phyloP scores from a whole-genome alignment of 2,888 invertebrate genomes.

The Oasisia sp. region DNA sequence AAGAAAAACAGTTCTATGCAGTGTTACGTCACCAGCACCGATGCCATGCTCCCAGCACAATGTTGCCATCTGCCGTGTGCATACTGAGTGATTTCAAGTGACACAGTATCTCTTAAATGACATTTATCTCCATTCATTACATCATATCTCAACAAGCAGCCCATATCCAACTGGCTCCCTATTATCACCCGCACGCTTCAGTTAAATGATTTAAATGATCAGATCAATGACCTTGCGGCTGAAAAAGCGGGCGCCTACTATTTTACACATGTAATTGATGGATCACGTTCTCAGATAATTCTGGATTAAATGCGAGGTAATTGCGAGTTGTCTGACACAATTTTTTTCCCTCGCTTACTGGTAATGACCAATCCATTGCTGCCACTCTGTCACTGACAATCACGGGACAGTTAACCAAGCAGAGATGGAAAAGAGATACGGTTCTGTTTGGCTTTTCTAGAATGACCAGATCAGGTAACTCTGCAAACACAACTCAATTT shows the following conservation, averaged over 20 bases:
- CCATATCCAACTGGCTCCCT: not conserved
- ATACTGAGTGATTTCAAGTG: not conserved
- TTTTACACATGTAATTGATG: slow-evolving; percentile 8
- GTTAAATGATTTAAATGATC: not conserved
- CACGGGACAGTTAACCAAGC: not conserved
- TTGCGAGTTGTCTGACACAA: not conserved
- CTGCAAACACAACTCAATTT: not conserved
- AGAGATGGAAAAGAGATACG: not conserved
- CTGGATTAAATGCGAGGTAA: slow-evolving; percentile 8
- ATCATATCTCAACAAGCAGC: not conserved
- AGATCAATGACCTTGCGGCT: not conserved
- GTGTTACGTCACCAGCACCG: not conserved
- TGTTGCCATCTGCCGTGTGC: not conserved
- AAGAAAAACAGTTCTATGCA: not conserved
- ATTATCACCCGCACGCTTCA: not conserved
- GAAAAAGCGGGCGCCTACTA: not conserved
- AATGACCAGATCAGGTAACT: not conserved
- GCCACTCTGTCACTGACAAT: not conserved
- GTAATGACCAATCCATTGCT: slow-evolving; percentile 17
- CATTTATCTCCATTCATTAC: not conserved
- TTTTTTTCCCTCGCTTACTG: not conserved
- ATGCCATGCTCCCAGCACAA: not conserved
- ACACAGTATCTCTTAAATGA: not conserved
- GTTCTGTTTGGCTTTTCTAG: not conserved
- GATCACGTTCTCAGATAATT: slow-evolving; percentile 7